phyloP scores from a whole-genome alignment of 2,797 vertebrate species.

The Enteromius unitaeniatus region DNA sequence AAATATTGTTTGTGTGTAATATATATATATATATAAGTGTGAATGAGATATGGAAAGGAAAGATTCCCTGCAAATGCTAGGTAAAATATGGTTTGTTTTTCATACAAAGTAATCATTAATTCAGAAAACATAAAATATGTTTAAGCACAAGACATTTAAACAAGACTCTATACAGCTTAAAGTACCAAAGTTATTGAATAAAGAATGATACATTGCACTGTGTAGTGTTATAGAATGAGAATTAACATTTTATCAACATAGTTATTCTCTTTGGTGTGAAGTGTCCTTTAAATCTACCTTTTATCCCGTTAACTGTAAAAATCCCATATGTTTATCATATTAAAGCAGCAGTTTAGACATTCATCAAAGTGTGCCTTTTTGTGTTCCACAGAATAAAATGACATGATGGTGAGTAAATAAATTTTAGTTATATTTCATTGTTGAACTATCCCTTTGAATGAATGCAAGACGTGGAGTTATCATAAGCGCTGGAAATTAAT shows the following conservation, averaged over 20 bases:
- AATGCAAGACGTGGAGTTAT: conserved; percentile 6
- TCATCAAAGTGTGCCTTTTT: conserved; percentile 6
- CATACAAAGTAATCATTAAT: neutral
- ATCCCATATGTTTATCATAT: neutral
- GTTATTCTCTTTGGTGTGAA: neutral
- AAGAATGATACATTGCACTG: neutral
- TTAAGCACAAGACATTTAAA: neutral
- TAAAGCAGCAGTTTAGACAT: neutral
- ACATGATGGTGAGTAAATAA: conserved; percentile 16
- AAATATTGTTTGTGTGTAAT: neutral
- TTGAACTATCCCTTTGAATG: conserved; percentile 1
- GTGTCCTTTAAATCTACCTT: neutral
- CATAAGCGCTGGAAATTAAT: neutral
- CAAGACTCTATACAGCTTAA: neutral
- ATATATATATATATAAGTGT: neutral
- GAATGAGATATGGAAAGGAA: neutral
- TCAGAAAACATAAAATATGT: neutral
- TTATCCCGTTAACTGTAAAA: neutral
- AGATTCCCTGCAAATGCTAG: neutral
- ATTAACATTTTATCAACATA: neutral
- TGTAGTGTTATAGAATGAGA: neutral
- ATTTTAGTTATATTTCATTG: neutral
- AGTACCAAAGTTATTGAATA: neutral
- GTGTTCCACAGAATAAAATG: neutral
- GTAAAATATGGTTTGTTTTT: neutral